A percentile compares a stretch with the other conserved stretches of the same genome.
These are phyloP conservation scores for Drosophila parthenogenetica DNA, from an alignment of 2,888 invertebrate species.

Conservation along the genomic window DNA sequence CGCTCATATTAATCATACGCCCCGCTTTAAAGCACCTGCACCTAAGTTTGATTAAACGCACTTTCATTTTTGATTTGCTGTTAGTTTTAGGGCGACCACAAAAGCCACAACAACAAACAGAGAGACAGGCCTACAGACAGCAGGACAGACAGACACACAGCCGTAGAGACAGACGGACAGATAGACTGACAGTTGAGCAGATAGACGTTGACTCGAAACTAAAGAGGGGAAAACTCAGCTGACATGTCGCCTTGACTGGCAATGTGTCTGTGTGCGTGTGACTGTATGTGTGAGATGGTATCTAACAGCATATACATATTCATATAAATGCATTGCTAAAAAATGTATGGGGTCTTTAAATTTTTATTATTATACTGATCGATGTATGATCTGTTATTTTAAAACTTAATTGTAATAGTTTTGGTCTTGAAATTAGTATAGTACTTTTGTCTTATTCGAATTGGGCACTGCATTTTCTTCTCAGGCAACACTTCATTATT, in stretches of 20 bases:
- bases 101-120: constrained; percentile 49
- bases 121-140: constrained; percentile 33
- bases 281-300: not conserved
- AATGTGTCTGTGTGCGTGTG: constrained; percentile 7
- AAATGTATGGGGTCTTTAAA: not conserved
- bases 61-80: constrained; percentile 73
- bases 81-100: constrained; percentile 68
- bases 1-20: constrained; percentile 72
- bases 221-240: constrained; percentile 43
- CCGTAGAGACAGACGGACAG: constrained; percentile 30
- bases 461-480: too few relatives aligned
- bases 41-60: constrained; percentile 67
- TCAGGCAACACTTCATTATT: too few relatives aligned
- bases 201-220: constrained; percentile 5
- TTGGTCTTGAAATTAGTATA: too few relatives aligned
- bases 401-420: too few relatives aligned
- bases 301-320: constrained; percentile 7
- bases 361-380: too few relatives aligned
- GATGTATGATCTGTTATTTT: too few relatives aligned
- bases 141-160: constrained; percentile 42
- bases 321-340: constrained; percentile 6
- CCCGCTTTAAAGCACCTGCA: constrained; percentile 48
- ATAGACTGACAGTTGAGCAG: constrained; percentile 26
- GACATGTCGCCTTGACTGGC: constrained; percentile 76
- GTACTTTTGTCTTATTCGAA: too few relatives aligned